Percentiles rank a stretch among this genome's conserved stretches.
These are phyloP conservation scores for Vidua macroura DNA, from an alignment of 2,113 vertebrate genomes.

Conservation along the genomic window DNA sequence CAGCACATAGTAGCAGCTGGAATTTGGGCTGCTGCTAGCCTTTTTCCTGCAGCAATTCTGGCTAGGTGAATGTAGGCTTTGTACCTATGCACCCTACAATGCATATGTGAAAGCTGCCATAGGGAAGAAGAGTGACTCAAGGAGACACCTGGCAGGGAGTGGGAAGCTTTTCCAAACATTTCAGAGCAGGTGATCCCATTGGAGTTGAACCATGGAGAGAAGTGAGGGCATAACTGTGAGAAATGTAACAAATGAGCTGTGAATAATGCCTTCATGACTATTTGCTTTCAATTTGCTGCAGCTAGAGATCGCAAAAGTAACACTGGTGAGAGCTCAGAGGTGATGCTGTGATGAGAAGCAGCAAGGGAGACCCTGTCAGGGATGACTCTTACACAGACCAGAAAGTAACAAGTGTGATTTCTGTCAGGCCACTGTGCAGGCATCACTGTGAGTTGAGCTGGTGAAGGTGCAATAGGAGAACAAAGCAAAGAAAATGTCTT, in stretches of 20 bases:
- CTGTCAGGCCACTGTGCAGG: background rate
- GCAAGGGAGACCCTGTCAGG: background rate
- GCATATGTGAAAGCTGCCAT: background rate
- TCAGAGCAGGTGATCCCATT: background rate
- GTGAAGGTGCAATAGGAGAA: background rate
- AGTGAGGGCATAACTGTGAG: background rate
- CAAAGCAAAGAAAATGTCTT: background rate
- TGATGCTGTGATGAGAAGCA: background rate
- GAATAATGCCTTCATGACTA: background rate
- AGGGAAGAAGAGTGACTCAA: background rate
- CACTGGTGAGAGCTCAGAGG: background rate
- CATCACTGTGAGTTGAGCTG: background rate
- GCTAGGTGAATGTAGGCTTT: background rate
- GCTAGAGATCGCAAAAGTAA: background rate
- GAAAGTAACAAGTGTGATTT: background rate
- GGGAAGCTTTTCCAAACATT: background rate
- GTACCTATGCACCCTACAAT: fast-evolving
- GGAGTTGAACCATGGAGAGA: background rate
- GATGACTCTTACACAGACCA: background rate
- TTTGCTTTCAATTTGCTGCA: background rate
- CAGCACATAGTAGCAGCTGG: background rate
- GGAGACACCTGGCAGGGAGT: background rate
- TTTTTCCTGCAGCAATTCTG: background rate
- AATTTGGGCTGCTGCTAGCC: background rate
- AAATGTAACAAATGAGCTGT: background rate